Percentiles rank a stretch among this genome's conserved stretches.
These are phyloP conservation scores for Connochaetes taurinus DNA, from an alignment of 2,113 vertebrate genomes.

Conservation along the genomic window DNA sequence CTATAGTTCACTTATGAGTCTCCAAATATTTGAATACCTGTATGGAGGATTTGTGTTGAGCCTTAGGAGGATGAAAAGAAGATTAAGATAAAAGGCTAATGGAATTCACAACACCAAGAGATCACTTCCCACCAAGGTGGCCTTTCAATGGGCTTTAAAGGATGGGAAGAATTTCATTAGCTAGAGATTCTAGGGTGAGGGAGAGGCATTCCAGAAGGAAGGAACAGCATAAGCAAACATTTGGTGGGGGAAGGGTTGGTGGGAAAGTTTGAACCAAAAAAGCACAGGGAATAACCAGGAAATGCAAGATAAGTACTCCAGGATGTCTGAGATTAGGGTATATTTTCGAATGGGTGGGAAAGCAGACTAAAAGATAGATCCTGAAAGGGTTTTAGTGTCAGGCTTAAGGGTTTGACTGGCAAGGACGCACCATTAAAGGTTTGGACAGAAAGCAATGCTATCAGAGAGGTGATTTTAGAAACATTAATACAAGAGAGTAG, in stretches of 20 bases:
- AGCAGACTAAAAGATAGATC: not conserved
- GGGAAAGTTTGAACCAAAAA: slow-evolving; percentile 16
- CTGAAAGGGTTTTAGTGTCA: slow-evolving; percentile 20
- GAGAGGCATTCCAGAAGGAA: slow-evolving; percentile 34
- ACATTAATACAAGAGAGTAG: not conserved
- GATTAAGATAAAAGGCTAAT: slow-evolving; percentile 47
- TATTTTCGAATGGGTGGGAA: slow-evolving; percentile 13
- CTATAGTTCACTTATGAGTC: not conserved
- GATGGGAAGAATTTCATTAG: slow-evolving; percentile 61
- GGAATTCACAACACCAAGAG: slow-evolving; percentile 34
- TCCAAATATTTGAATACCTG: not conserved
- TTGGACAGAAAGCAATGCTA: slow-evolving; percentile 7
- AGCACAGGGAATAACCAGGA: not conserved
- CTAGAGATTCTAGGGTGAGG: slow-evolving; percentile 35
- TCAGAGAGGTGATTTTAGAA: slow-evolving; percentile 4
- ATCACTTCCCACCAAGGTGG: slow-evolving; percentile 39
- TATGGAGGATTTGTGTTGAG: slow-evolving; percentile 14
- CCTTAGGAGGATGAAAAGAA: slow-evolving; percentile 34
- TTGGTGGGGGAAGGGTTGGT: not conserved
- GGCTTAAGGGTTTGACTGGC: not conserved
- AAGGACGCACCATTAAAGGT: not conserved
- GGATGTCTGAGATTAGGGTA: slow-evolving; percentile 6
- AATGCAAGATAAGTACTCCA: not conserved
- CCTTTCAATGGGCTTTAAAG: slow-evolving; percentile 51
- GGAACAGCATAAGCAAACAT: slow-evolving; percentile 44